phyloP scores from a whole-genome alignment of 2,888 invertebrate genomes.

The Drosophila putrida region DNA sequence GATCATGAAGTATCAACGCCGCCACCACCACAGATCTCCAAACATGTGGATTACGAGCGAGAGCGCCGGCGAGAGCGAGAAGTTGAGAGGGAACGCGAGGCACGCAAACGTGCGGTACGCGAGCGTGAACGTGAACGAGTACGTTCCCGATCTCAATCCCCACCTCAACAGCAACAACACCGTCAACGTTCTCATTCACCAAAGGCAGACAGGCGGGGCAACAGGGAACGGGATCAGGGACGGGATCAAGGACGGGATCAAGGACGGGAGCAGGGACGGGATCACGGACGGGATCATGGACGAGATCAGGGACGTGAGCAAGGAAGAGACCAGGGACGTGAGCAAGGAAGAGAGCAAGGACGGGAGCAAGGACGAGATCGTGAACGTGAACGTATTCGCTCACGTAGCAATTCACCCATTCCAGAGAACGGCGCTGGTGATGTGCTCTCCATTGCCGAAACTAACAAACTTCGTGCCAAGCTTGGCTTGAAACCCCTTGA shows the following conservation, averaged over 20 bases:
- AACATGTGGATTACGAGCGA: conserved; percentile 73
- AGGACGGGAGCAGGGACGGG: background rate
- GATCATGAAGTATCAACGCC: conserved; percentile 65
- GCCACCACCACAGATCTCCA: conserved; percentile 78
- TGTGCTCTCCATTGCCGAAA: conserved; percentile 92
- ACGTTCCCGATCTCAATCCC: conserved; percentile 47
- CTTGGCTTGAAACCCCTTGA: conserved; percentile 97
- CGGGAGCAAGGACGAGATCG: conserved; percentile 30
- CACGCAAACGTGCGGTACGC: conserved; percentile 41
- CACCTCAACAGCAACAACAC: conserved; percentile 11
- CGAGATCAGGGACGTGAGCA: background rate
- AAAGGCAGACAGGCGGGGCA: conserved; percentile 22
- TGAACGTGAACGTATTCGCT: conserved; percentile 36
- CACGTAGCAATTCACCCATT: conserved; percentile 77
- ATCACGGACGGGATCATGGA: background rate
- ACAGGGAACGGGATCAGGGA: conserved; percentile 3
- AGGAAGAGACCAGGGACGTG: background rate
- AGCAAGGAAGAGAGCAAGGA: conserved; percentile 25
- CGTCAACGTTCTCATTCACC: conserved; percentile 80
- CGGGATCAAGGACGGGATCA: background rate
- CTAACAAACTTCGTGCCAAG: conserved; percentile 95
- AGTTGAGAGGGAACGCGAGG: conserved; percentile 62
- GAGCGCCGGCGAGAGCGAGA: conserved; percentile 61
- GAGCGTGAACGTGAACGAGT: conserved; percentile 54
- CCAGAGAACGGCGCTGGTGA: conserved; percentile 85